A percentile compares a stretch with the other conserved stretches of the same genome.
Evolutionary conservation across 1,140 invertebrate genomes (phyloP).

Genomic region (Leptestheria dahalacensis): DNA sequence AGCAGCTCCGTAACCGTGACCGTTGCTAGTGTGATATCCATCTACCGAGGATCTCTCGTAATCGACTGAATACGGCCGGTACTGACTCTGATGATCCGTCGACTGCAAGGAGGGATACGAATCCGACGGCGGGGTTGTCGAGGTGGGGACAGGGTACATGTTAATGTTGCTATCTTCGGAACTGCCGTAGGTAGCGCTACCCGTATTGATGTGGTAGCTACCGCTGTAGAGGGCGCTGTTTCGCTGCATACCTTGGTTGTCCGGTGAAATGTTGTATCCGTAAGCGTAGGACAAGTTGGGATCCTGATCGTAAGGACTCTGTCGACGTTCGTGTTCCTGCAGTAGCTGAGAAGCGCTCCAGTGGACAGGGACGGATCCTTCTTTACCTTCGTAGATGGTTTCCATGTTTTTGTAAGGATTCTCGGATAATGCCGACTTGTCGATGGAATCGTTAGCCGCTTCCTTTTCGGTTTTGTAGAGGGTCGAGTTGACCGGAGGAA

Average conservation of each 20-base stretch:
- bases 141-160: not conserved
- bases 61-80: not conserved
- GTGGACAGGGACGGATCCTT: slow-evolving; percentile 9
- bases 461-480: not conserved
- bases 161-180: slow-evolving; percentile 11
- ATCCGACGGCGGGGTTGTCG: slow-evolving; percentile 4
- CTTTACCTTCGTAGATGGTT: slow-evolving; percentile 2
- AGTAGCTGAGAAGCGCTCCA: slow-evolving; percentile 42
- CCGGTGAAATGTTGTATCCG: not conserved
- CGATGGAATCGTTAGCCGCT: not conserved
- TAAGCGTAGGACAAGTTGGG: not conserved
- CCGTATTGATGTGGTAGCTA: slow-evolving; percentile 5
- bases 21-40: slow-evolving; percentile 1
- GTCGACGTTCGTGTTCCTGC: slow-evolving; percentile 40
- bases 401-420: not conserved
- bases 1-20: not conserved
- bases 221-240: slow-evolving; percentile 1
- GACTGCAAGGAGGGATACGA: not conserved
- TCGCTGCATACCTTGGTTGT: not conserved
- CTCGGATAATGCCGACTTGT: not conserved
- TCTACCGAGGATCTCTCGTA: slow-evolving; percentile 4
- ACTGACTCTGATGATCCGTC: not conserved
- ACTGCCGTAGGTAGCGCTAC: not conserved
- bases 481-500: slow-evolving; percentile 1
- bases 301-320: slow-evolving; percentile 29